Conservation (phyloP, 2,888 invertebrate genomes). For the Folsomia manolachei region DNA sequence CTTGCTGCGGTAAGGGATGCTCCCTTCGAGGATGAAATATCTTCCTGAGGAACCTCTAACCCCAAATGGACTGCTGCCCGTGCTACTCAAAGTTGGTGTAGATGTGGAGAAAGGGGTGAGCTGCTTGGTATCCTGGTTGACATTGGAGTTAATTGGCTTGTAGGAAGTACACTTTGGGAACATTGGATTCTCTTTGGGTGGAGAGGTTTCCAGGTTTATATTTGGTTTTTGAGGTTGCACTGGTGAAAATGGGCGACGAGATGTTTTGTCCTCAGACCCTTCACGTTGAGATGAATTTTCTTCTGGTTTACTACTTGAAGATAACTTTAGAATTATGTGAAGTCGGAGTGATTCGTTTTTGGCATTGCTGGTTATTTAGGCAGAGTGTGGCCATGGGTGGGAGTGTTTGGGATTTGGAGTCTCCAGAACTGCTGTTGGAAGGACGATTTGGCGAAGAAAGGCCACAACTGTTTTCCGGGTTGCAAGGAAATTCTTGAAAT, state of each 20-base stretch:
- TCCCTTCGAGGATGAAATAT: conserved; percentile 29
- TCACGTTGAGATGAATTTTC: background rate
- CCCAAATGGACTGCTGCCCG: conserved; percentile 6
- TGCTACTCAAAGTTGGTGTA: background rate
- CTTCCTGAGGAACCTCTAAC: conserved; percentile 15
- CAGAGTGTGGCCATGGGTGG: conserved; percentile 41
- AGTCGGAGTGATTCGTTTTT: conserved; percentile 7
- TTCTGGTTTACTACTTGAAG: too few species aligned
- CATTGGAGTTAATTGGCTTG: background rate
- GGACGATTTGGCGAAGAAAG: background rate
- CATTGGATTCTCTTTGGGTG: background rate
- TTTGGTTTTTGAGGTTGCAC: background rate
- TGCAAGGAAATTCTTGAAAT: conserved; percentile 24
- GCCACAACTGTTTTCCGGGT: conserved; percentile 33
- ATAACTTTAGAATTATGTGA: background rate
- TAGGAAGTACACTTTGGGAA: background rate
- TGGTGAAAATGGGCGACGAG: background rate
- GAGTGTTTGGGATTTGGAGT: conserved; percentile 12
- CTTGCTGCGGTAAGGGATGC: conserved; percentile 40
- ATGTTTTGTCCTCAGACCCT: background rate
- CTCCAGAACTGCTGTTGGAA: background rate
- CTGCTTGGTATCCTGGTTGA: too few species aligned
- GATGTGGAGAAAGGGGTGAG: too few species aligned
- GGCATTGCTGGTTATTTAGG: conserved; percentile 36
- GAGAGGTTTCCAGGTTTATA: conserved; percentile 4